Evolutionary conservation across 2,797 vertebrate species (phyloP).

Genomic region (Poeciliopsis paucimaculata): DNA sequence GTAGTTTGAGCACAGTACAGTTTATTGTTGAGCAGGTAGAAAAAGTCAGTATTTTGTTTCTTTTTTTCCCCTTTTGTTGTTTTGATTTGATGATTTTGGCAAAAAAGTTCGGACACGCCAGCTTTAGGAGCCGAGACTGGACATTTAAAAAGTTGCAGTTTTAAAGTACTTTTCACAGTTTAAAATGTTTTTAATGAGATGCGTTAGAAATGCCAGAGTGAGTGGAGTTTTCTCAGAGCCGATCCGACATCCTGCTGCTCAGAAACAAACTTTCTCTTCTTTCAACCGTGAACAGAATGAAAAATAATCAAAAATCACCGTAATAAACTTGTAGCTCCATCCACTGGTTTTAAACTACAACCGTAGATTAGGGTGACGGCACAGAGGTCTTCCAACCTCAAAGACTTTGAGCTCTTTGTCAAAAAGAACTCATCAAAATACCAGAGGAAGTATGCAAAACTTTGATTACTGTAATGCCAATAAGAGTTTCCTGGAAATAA

Average conservation of each 20-base stretch:
- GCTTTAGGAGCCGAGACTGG: neutral
- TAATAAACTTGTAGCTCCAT: no score
- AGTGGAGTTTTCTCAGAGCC: neutral
- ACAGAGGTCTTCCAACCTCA: neutral
- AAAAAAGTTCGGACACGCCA: neutral
- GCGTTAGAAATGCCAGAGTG: neutral
- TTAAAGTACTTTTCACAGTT: neutral
- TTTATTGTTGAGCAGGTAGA: neutral
- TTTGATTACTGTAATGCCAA: neutral
- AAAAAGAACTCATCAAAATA: neutral
- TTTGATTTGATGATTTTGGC: neutral
- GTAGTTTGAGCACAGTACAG: neutral
- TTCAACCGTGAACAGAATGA: neutral
- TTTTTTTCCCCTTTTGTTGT: neutral
- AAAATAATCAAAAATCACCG: no score
- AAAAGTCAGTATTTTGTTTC: neutral
- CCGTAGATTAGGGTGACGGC: neutral
- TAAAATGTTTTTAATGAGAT: neutral
- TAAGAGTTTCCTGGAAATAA: neutral
- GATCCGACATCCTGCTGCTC: neutral
- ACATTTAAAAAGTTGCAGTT: neutral
- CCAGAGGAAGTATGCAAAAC: neutral
- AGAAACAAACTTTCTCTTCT: neutral
- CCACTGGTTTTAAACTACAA: no score
- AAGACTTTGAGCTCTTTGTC: neutral